A percentile compares a stretch with the other conserved stretches of the same genome.
Conservation (phyloP, 2,888 invertebrate genomes). For the Leuctra nigra region DNA sequence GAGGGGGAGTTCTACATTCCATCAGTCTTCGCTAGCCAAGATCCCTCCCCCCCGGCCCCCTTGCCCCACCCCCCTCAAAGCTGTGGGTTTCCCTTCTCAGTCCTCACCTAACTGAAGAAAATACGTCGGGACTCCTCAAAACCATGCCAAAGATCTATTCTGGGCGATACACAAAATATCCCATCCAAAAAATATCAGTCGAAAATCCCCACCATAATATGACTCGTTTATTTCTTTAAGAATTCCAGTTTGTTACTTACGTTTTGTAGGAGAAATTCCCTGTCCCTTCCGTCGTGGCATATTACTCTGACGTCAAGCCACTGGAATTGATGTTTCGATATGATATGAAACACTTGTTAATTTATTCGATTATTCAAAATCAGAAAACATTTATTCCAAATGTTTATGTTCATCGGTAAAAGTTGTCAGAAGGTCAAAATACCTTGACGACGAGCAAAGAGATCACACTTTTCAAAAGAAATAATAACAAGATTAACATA, state of each 20-base stretch:
- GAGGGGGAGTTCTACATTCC: conserved; percentile 25
- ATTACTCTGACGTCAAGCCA: conserved; percentile 2
- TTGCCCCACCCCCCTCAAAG: conserved; percentile 3
- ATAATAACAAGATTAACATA: no score
- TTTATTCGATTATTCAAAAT: background rate
- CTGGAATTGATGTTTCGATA: background rate
- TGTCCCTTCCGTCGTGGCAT: conserved; percentile 27
- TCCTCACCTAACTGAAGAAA: conserved; percentile 3
- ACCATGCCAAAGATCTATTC: conserved; percentile 18
- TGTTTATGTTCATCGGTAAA: background rate
- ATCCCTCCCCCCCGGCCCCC: conserved; percentile 2
- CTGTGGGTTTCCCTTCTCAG: conserved; percentile 15
- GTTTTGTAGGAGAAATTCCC: conserved; percentile 25
- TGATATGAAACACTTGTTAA: background rate
- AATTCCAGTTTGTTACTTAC: conserved; percentile 16
- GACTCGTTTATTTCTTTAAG: background rate
- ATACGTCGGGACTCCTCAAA: conserved; percentile 1
- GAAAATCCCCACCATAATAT: background rate
- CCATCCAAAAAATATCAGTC: background rate
- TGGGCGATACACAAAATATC: conserved; percentile 2
- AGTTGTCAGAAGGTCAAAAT: no score
- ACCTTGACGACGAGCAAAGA: no score
- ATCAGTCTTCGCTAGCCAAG: conserved; percentile 15
- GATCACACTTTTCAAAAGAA: no score
- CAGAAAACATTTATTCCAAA: background rate